Conservation (phyloP, 1,140 invertebrate genomes). For the Lysiphlebus fabarum region DNA sequence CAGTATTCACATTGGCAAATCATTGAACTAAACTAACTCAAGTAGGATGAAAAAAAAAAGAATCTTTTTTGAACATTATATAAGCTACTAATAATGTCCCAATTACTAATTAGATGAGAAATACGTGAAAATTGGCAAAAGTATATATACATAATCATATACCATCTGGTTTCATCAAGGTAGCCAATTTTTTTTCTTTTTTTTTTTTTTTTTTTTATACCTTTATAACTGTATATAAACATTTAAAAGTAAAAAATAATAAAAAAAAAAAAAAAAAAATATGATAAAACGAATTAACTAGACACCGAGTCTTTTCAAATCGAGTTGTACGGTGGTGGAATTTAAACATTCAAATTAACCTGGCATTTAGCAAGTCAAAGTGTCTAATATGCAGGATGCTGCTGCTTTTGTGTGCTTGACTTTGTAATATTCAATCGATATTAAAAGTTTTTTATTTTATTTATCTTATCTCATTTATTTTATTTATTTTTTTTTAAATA, state of each 20-base stretch:
- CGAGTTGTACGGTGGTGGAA: conserved; percentile 47
- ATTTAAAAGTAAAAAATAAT: background rate
- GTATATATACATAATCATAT: too few relatives aligned
- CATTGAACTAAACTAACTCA: conserved; percentile 5
- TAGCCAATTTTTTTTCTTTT: background rate
- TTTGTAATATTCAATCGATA: conserved; percentile 49
- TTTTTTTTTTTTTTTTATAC: background rate
- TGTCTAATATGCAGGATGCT: conserved; percentile 38
- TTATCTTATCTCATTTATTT: background rate
- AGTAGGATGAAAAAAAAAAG: too few relatives aligned
- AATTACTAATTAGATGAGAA: conserved; percentile 25
- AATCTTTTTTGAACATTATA: too few relatives aligned
- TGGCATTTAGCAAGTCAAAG: conserved; percentile 49
- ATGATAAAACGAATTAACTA: conserved; percentile 44
- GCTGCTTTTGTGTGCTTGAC: conserved; percentile 27
- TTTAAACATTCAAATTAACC: conserved; percentile 55
- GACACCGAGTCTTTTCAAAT: conserved; percentile 46
- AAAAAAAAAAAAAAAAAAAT: conserved; percentile 7
- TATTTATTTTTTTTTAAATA: too few relatives aligned
- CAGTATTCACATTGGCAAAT: background rate
- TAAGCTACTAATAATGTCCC: conserved; percentile 26
- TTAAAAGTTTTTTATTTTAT: background rate
- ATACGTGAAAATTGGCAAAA: conserved; percentile 23
- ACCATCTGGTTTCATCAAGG: conserved; percentile 5
- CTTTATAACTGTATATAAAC: background rate